A percentile compares a stretch with the other conserved stretches of the same genome.
Conservation (phyloP, 2,888 invertebrate species). For the Hartigia nigra region DNA sequence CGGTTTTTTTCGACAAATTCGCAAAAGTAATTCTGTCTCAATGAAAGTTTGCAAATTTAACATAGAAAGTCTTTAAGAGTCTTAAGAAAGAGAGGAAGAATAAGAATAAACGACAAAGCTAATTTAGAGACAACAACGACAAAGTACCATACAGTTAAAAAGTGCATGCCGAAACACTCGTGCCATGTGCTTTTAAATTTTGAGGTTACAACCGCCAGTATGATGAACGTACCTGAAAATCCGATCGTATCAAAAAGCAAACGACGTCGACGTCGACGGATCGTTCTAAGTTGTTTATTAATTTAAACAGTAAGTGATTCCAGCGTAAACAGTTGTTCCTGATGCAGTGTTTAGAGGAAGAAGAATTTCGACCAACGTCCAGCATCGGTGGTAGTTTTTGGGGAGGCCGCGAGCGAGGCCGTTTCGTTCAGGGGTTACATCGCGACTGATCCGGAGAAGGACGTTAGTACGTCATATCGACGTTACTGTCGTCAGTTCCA, state of each 20-base stretch:
- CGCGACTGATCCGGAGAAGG: slow-evolving; percentile 59
- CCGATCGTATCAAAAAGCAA: background rate
- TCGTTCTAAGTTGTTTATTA: background rate
- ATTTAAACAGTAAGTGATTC: background rate
- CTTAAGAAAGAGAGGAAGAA: background rate
- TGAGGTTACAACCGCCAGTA: background rate
- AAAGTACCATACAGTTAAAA: background rate
- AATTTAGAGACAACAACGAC: background rate
- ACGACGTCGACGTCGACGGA: background rate
- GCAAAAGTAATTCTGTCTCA: background rate
- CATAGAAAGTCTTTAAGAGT: background rate
- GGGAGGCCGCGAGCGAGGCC: slow-evolving; percentile 60
- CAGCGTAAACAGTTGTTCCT: background rate
- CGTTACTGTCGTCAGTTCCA: background rate
- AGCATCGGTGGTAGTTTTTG: slow-evolving; percentile 54
- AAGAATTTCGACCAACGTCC: slow-evolving; percentile 44
- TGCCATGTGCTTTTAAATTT: background rate
- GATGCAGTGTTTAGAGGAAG: background rate
- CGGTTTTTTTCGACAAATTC: background rate
- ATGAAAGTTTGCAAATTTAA: background rate
- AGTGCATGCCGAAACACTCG: background rate
- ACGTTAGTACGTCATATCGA: slow-evolving; percentile 11
- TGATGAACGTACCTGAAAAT: background rate
- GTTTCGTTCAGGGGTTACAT: slow-evolving; percentile 63
- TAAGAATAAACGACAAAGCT: background rate